These are phyloP conservation scores for Apistogramma diplotaenia DNA, from an alignment of 2,113 vertebrate species.

Conservation along the genomic window DNA sequence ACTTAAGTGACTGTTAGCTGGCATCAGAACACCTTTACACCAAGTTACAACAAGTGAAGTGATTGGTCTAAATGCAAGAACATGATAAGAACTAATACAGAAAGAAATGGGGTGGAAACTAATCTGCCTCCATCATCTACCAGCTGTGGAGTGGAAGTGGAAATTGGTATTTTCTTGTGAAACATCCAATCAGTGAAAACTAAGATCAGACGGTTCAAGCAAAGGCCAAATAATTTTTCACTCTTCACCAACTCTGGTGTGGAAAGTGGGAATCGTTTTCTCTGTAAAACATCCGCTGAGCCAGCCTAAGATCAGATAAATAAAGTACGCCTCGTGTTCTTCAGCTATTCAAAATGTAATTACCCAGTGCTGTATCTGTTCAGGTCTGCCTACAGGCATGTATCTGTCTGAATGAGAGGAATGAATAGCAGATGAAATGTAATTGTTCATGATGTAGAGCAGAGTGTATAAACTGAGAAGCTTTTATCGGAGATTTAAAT, in stretches of 20 bases:
- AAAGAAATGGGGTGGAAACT: background rate
- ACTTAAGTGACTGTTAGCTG: background rate
- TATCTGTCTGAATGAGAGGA: background rate
- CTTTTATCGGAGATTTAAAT: background rate
- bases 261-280: background rate
- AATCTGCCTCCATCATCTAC: constrained; percentile 3
- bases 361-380: constrained; percentile 10
- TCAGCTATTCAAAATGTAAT: constrained; percentile 38
- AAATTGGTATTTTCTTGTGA: background rate
- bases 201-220: constrained; percentile 5
- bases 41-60: background rate
- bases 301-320: constrained; percentile 33
- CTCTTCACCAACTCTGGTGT: background rate
- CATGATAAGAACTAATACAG: background rate
- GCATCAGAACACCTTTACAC: background rate
- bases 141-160: background rate
- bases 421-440: constrained; percentile 24
- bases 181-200: constrained; percentile 5
- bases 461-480: background rate
- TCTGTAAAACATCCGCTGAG: constrained; percentile 22
- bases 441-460: background rate
- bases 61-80: background rate
- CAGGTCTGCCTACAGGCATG: constrained; percentile 37
- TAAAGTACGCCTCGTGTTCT: constrained; percentile 21
- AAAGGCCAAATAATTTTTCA: constrained; percentile 16